A percentile compares a stretch with the other conserved stretches of the same genome.
These are phyloP conservation scores for Dynastes maya DNA, from an alignment of 2,888 invertebrate genomes.

Conservation along the genomic window DNA sequence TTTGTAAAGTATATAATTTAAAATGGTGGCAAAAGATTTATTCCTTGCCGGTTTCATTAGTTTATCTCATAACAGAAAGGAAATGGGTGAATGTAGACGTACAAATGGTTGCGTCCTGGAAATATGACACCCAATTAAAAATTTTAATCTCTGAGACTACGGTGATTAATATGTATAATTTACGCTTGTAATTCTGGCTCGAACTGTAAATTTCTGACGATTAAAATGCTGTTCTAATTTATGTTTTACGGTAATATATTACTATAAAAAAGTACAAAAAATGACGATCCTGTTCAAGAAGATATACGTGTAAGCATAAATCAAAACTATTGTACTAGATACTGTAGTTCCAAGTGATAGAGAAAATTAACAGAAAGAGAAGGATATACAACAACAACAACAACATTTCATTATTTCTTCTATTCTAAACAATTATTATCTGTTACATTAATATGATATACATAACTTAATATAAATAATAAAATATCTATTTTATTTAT, in stretches of 20 bases:
- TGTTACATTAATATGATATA: no score
- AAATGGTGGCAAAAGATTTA: background rate
- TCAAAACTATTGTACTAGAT: no score
- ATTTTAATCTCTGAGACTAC: conserved; percentile 12
- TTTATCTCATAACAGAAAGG: background rate
- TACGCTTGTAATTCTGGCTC: background rate
- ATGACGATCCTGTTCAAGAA: no score
- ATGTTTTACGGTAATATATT: background rate
- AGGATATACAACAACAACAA: no score
- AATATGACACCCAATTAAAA: conserved; percentile 32
- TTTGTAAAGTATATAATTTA: no score
- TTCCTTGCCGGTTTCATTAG: background rate
- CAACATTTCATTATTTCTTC: no score
- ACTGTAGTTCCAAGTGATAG: no score
- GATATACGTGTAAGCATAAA: no score
- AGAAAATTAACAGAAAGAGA: no score
- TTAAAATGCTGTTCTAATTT: conserved; percentile 14
- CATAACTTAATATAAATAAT: background rate
- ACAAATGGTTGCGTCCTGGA: background rate
- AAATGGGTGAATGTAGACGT: background rate
- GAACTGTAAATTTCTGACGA: background rate
- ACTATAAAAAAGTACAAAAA: background rate
- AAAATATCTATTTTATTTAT: background rate
- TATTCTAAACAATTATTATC: no score
- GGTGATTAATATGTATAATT: conserved; percentile 26